phyloP scores from a whole-genome alignment of 2,113 vertebrate species.

The Centropus unirufus region DNA sequence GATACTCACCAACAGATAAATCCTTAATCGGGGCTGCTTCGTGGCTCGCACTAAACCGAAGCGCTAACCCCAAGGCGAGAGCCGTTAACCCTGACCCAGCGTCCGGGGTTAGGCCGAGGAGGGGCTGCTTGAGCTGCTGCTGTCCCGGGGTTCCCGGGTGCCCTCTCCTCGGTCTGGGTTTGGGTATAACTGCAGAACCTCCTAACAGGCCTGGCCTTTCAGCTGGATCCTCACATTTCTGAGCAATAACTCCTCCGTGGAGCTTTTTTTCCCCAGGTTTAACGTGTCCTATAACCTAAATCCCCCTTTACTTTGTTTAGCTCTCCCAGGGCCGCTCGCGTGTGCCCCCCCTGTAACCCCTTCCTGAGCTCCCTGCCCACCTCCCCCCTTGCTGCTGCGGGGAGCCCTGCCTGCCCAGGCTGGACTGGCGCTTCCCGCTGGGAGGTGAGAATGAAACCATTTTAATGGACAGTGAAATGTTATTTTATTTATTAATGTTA shows the following conservation, averaged over 20 bases:
- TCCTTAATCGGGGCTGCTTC: conserved; percentile 26
- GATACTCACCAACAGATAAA: conserved; percentile 7
- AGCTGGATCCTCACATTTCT: background rate
- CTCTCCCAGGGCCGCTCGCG: background rate
- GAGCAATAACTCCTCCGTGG: background rate
- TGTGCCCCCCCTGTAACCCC: background rate
- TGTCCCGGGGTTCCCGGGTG: background rate
- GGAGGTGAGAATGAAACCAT: background rate
- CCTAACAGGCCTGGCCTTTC: background rate
- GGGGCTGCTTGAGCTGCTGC: background rate
- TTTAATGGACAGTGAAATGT: background rate
- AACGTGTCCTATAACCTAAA: background rate
- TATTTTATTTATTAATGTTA: background rate
- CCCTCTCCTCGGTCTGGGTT: background rate
- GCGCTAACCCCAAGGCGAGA: background rate
- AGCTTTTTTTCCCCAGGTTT: background rate
- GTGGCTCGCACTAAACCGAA: conserved; percentile 29
- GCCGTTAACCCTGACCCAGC: background rate
- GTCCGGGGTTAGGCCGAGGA: background rate
- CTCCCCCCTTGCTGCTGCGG: background rate
- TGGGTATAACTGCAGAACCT: background rate
- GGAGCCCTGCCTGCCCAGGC: background rate
- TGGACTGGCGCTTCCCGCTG: rapidly evolving
- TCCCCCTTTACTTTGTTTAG: background rate
- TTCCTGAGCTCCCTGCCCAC: background rate